Evolutionary conservation across 2,888 invertebrate species (phyloP).

Genomic region (Euplexia lucipara): DNA sequence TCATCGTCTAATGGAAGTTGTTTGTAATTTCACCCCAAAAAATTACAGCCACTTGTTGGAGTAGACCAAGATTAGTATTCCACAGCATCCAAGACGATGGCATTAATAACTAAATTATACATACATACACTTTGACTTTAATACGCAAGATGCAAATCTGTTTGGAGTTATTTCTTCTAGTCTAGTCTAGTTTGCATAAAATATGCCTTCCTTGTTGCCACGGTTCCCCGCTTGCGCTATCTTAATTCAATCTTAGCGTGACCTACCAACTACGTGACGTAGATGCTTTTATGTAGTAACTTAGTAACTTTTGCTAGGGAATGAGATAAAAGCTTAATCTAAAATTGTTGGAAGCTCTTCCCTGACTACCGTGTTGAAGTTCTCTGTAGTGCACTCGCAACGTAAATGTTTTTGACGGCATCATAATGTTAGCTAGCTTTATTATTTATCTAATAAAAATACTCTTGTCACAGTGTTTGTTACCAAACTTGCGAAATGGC

Average conservation of each 20-base stretch:
- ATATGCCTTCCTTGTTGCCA: conserved; percentile 66
- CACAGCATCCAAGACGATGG: neutral
- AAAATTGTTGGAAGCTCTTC: conserved; percentile 20
- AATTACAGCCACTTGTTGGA: neutral
- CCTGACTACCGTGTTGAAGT: conserved; percentile 14
- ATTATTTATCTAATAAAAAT: too few species aligned
- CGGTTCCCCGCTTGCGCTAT: conserved; percentile 52
- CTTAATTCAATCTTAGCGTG: conserved; percentile 62
- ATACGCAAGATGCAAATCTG: conserved; percentile 43
- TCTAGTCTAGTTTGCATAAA: conserved; percentile 66
- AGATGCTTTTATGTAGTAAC: conserved; percentile 39
- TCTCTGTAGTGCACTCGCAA: neutral
- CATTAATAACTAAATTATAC: neutral
- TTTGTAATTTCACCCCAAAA: neutral
- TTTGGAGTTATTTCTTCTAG: conserved; percentile 50
- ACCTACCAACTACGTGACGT: conserved; percentile 49
- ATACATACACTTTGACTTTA: conserved; percentile 20
- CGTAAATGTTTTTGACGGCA: neutral
- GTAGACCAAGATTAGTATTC: neutral
- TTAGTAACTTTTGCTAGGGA: conserved; percentile 42
- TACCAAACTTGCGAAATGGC: too few species aligned
- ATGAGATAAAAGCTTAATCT: conserved; percentile 45
- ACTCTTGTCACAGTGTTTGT: too few species aligned
- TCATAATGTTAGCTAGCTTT: neutral
- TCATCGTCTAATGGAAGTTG: too few species aligned